Base-by-base conservation (phyloP, 1,140 invertebrate species). In the Leptinotarsa texana region DNA sequence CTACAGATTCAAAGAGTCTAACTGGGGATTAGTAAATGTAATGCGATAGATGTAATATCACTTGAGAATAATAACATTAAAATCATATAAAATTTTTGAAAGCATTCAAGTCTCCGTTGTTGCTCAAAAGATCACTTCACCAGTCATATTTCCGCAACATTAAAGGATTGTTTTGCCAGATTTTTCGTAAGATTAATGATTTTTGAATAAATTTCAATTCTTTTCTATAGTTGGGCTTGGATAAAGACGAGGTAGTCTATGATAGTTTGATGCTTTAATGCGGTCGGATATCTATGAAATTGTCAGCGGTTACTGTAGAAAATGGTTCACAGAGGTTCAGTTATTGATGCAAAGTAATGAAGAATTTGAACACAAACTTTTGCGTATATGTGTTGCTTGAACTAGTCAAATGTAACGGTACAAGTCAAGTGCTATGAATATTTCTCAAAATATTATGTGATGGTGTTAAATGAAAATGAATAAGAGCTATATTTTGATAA, bases 201-300 rank as follows among this genome's bases (percentile, higher is more conserved):
- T 81, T 81, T 78, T 76, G 77, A 80, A 77, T 71, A 65, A 71
- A 70, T 71, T 79, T 74, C 63, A 75, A 78, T 79, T 79, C 77
- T 81, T 81, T 81, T 81, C 80, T 81, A 81, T 92, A 93, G 92
- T 92, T 93, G 91, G 92, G 91, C 91, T 91, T 93, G 92, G 92
- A 93, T 90, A 92, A 92, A 89, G 92, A 93, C 89, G 92, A 93
- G 92, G 92, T 93, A 93, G 92, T 79, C 74, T 75, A 77, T 79
- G 87, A 79, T 81, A 81, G 82, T 80, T 82, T 82, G 75, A 63
- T 75, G 77, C 76, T 72, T 74, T 4, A 48, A 75, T 11, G 48
- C 49, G 8, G 27, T n/a, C 27, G 69, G 57, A 74, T 33, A 17
- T 75, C 63, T 71, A 47, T 72, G 6, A 48, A 57, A 49, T 24